Percentiles rank a stretch among this genome's conserved stretches.
These are phyloP conservation scores for Suricata suricatta DNA, from an alignment of 2,113 vertebrate genomes.

Conservation along the genomic window DNA sequence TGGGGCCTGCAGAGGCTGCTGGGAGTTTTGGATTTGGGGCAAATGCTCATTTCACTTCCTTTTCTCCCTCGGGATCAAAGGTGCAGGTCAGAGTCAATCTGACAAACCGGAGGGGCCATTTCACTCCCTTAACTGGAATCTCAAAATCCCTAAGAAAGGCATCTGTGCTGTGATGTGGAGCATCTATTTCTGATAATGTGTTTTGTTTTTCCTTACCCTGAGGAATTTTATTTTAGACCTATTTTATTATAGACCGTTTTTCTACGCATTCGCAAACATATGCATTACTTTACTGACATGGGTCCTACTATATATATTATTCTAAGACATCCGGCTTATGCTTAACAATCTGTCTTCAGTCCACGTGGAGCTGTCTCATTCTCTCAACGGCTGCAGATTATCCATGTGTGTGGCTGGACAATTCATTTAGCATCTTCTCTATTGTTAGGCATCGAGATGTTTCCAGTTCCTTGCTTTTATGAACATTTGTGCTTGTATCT, in stretches of 20 bases:
- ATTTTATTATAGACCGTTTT: neutral
- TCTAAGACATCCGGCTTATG: neutral
- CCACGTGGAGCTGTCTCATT: accelerated
- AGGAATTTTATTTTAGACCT: neutral
- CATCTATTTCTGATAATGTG: neutral
- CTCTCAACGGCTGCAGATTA: neutral
- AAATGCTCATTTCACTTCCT: neutral
- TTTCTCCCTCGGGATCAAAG: neutral
- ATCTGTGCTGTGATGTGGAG: neutral
- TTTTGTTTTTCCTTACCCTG: neutral
- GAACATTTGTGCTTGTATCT: neutral
- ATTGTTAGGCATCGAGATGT: too few relatives aligned
- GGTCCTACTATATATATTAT: neutral
- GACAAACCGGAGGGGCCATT: neutral
- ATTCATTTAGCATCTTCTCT: neutral
- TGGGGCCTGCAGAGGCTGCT: neutral
- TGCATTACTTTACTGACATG: neutral
- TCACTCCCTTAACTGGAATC: neutral
- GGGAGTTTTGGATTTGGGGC: neutral
- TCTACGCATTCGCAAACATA: neutral
- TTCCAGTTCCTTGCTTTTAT: neutral
- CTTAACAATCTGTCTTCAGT: neutral
- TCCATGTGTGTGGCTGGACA: neutral
- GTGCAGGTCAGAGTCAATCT: neutral
- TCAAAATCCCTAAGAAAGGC: neutral